These are phyloP conservation scores for Lasioglossum villosulum DNA, from an alignment of 2,888 invertebrate genomes.

Conservation along the genomic window DNA sequence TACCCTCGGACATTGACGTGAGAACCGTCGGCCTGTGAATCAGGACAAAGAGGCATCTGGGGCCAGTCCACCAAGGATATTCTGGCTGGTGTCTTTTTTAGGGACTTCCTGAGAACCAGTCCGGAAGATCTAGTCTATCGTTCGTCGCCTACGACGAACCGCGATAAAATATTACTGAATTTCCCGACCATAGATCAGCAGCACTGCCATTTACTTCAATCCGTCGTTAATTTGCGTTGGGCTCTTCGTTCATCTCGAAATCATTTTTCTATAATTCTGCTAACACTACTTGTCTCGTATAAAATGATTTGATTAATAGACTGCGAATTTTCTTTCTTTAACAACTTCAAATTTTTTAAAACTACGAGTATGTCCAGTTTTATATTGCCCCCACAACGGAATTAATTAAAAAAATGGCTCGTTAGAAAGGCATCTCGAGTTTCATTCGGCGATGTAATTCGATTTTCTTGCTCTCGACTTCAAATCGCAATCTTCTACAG, in stretches of 20 bases:
- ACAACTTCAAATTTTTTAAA: neutral
- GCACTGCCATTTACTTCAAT: neutral
- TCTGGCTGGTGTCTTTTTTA: slow-evolving; percentile 36
- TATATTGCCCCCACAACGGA: neutral
- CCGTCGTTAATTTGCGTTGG: no score
- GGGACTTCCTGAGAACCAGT: slow-evolving; percentile 57
- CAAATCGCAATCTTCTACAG: neutral
- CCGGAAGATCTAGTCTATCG: slow-evolving; percentile 41
- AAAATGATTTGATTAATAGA: neutral
- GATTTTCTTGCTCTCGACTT: neutral
- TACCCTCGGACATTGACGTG: slow-evolving; percentile 19
- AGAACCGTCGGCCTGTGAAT: slow-evolving; percentile 24
- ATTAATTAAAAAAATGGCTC: neutral
- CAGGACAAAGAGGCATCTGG: slow-evolving; percentile 30
- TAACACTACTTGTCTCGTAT: neutral
- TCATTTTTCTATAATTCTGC: neutral
- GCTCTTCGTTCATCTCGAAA: neutral
- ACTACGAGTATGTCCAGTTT: neutral
- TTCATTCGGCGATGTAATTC: neutral
- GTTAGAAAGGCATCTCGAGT: no score
- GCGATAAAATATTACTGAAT: neutral
- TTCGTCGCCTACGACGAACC: neutral
- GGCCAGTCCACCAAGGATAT: neutral
- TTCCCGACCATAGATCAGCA: neutral
- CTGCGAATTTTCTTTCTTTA: no score